A percentile compares a stretch with the other conserved stretches of the same genome.
Conservation (phyloP, 2,113 vertebrate species). For the Mormoops blainvillei region DNA sequence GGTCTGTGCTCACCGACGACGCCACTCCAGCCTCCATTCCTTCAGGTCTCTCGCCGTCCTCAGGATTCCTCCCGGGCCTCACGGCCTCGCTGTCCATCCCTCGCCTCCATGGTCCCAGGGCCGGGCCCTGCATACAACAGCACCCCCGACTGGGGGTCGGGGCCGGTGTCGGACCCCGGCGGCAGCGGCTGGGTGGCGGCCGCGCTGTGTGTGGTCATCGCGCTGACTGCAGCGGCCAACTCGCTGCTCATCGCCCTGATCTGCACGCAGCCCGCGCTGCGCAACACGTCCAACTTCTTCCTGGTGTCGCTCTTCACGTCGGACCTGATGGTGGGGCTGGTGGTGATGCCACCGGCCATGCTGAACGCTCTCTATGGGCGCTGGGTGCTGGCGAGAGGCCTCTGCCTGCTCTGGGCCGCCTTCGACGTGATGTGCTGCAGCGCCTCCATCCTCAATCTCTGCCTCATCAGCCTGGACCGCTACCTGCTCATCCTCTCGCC, state of each 20-base stretch:
- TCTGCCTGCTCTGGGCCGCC: constrained; percentile 94
- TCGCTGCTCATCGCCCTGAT: constrained; percentile 91
- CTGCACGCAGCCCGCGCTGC: constrained; percentile 90
- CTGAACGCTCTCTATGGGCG: constrained; percentile 92
- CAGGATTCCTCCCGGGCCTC: not conserved
- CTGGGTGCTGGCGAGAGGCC: constrained; percentile 89
- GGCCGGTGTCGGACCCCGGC: constrained; percentile 27
- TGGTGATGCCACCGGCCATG: constrained; percentile 98
- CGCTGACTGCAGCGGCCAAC: constrained; percentile 89
- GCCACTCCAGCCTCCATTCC: not conserved
- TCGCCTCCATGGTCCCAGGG: constrained; percentile 47
- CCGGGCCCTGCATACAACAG: constrained; percentile 56
- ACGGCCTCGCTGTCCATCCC: not conserved
- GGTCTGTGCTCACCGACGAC: not conserved
- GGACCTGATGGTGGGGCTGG: constrained; percentile 96
- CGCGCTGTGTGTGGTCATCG: constrained; percentile 90
- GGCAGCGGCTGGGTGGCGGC: constrained; percentile 87
- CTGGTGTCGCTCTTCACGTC: constrained; percentile 96
- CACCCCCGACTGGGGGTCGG: constrained; percentile 29
- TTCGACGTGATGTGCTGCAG: constrained; percentile 99
- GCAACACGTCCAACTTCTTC: constrained; percentile 97
- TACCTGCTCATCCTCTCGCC: constrained; percentile 97
- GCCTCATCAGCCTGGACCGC: constrained; percentile 95
- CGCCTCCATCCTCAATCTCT: constrained; percentile 97
- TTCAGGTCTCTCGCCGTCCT: not conserved